A percentile compares a stretch with the other conserved stretches of the same genome.
These are phyloP conservation scores for Odontomachus brunneus DNA, from an alignment of 1,140 invertebrate species.

Conservation along the genomic window DNA sequence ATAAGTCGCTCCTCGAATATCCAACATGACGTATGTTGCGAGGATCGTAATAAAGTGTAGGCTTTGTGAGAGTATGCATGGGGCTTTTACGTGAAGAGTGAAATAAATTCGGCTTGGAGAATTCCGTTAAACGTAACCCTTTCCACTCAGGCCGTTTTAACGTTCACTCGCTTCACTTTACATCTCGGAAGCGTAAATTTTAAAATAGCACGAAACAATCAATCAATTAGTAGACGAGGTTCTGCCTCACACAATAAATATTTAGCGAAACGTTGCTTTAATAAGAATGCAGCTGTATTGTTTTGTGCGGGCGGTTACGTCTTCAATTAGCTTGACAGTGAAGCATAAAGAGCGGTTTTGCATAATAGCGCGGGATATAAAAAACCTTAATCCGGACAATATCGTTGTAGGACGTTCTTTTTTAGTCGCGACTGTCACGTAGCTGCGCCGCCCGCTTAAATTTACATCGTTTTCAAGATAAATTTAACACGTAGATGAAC, in stretches of 20 bases:
- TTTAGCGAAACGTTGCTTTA: neutral
- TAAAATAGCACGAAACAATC: neutral
- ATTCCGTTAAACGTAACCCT: conserved; percentile 12
- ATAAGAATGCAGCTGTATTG: neutral
- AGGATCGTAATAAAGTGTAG: conserved; percentile 11
- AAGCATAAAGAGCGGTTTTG: conserved; percentile 47
- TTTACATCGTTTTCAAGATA: conserved; percentile 39
- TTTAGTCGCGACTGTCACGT: conserved; percentile 14
- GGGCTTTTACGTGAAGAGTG: neutral
- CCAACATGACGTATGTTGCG: conserved; percentile 3
- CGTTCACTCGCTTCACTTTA: neutral
- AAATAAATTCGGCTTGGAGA: conserved; percentile 30
- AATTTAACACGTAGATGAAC: conserved; percentile 25
- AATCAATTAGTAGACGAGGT: too few relatives aligned
- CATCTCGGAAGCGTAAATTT: neutral
- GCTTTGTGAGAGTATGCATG: neutral
- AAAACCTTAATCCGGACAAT: conserved; percentile 40
- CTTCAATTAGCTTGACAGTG: conserved; percentile 31
- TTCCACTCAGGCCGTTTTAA: neutral
- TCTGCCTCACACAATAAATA: neutral
- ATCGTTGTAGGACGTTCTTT: conserved; percentile 30
- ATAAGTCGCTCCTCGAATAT: conserved; percentile 55
- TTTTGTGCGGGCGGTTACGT: conserved; percentile 1
- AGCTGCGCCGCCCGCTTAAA: conserved; percentile 15
- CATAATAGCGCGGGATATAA: conserved; percentile 36